These are phyloP conservation scores for Neomorphus geoffroyi DNA, from an alignment of 2,797 vertebrate species.

Conservation along the genomic window DNA sequence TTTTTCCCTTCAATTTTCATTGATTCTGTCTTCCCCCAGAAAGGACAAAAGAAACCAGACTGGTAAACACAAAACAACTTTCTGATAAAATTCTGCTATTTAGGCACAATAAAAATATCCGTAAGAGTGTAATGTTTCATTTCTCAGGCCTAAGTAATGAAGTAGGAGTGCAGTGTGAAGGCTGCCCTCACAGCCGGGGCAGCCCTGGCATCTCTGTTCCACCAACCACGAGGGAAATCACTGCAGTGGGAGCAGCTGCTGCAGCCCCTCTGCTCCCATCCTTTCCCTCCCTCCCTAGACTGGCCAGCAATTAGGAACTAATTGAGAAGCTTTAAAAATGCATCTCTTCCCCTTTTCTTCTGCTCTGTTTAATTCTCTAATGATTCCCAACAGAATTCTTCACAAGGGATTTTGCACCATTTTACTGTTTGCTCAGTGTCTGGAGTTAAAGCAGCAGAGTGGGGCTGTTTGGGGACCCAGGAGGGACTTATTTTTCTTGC, in stretches of 20 bases:
- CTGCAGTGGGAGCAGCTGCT: neutral
- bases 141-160: neutral
- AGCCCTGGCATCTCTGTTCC: neutral
- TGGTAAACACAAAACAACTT: neutral
- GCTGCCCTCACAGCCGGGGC: neutral
- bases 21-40: neutral
- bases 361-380: slow-evolving; percentile 44
- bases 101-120: neutral
- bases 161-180: neutral
- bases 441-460: neutral
- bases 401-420: neutral
- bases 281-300: neutral
- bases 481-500: neutral
- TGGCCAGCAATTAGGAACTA: slow-evolving; percentile 43
- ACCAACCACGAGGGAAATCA: fast-evolving
- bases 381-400: neutral
- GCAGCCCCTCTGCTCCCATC: neutral
- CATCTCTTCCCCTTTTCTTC: slow-evolving; percentile 36
- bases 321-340: slow-evolving; percentile 46
- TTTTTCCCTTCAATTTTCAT: neutral
- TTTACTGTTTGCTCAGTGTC: neutral
- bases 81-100: neutral
- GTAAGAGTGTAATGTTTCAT: neutral
- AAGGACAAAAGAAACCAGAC: neutral
- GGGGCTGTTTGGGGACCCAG: neutral